A percentile compares a stretch with the other conserved stretches of the same genome.
Evolutionary conservation across 2,113 vertebrate species (phyloP).

Genomic region (Pseudorasbora parva): DNA sequence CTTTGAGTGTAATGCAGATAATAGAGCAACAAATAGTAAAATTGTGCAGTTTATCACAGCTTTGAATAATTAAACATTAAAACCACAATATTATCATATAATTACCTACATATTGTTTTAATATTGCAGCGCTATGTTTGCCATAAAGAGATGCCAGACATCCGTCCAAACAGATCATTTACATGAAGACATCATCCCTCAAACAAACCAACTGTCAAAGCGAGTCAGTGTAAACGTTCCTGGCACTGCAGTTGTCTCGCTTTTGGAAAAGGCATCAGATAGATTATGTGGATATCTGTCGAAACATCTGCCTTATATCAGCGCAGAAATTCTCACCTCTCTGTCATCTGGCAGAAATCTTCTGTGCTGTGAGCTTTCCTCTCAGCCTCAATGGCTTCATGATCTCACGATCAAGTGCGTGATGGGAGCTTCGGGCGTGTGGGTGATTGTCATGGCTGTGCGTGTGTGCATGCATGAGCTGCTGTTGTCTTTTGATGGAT

Average conservation of each 20-base stretch:
- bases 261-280: slow-evolving; percentile 66
- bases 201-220: slow-evolving; percentile 33
- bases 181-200: slow-evolving; percentile 24
- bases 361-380: slow-evolving; percentile 46
- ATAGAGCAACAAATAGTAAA: neutral
- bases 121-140: neutral
- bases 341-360: slow-evolving; percentile 71
- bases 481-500: slow-evolving; percentile 1
- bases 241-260: slow-evolving; percentile 38
- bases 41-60: neutral
- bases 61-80: neutral
- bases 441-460: neutral
- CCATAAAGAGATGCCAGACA: slow-evolving; percentile 6
- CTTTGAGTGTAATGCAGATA: neutral
- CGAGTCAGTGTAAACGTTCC: slow-evolving; percentile 40
- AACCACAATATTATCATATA: neutral
- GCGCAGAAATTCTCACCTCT: slow-evolving; percentile 68
- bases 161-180: slow-evolving; percentile 12
- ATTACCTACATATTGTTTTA: neutral
- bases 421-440: slow-evolving; percentile 36
- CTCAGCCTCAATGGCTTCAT: neutral
- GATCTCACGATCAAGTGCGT: slow-evolving; percentile 13
- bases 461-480: slow-evolving; percentile 31
- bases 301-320: slow-evolving; percentile 81
- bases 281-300: slow-evolving; percentile 65